Evolutionary conservation across 2,888 invertebrate genomes (phyloP).

Genomic region (Athetis lepigone): DNA sequence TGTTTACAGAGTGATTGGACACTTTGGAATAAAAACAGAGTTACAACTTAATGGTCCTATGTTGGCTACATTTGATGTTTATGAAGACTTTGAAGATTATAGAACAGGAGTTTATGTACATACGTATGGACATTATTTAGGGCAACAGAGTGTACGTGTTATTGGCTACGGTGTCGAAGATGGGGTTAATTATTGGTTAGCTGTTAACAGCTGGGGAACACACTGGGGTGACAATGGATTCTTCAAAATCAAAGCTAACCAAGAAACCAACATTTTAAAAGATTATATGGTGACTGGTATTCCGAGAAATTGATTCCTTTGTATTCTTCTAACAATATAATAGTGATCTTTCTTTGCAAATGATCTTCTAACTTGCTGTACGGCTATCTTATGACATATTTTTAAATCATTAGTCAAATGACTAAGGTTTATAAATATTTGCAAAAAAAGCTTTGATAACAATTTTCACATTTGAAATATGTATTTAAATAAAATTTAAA

Average conservation of each 20-base stretch:
- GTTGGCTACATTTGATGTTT: conserved; percentile 3
- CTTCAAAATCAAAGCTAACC: conserved; percentile 29
- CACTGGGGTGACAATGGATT: conserved; percentile 42
- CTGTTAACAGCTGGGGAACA: conserved; percentile 40
- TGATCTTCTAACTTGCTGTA: too few species aligned
- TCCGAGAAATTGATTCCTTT: conserved; percentile 9
- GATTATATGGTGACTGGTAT: conserved; percentile 1
- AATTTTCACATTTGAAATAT: too few species aligned
- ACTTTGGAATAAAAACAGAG: conserved; percentile 45
- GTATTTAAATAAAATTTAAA: too few species aligned
- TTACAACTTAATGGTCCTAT: conserved; percentile 45
- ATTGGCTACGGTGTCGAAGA: conserved; percentile 53
- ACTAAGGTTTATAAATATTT: too few species aligned
- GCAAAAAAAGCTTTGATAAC: too few species aligned
- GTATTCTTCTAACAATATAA: too few species aligned
- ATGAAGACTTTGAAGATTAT: neutral
- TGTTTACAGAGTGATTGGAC: conserved; percentile 6
- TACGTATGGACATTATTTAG: rapidly evolving
- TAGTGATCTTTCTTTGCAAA: too few species aligned
- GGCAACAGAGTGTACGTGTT: conserved; percentile 32
- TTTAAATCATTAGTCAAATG: too few species aligned
- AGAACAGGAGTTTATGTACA: conserved; percentile 33
- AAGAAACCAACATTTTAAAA: conserved; percentile 25
- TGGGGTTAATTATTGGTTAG: conserved; percentile 47
- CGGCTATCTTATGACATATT: too few species aligned